Base-by-base conservation (phyloP, 2,113 vertebrate genomes). In the Malaclemys terrapin region DNA sequence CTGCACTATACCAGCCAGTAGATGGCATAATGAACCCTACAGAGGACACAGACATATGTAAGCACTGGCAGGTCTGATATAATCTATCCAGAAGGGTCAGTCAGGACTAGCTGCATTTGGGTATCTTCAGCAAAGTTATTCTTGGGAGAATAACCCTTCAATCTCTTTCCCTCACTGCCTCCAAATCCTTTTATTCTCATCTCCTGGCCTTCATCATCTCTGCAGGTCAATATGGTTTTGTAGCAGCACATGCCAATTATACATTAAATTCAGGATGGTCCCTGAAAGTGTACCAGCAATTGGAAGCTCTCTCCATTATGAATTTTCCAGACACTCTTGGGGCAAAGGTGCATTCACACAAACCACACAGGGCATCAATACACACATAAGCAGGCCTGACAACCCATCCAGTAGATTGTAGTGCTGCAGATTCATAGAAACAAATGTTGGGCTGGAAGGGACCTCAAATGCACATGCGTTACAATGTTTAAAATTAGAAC, bases 81-180 rank as follows among this genome's bases (percentile, higher is more conserved):
- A 89, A 56, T 8, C 27, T 62, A 24, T 35, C 53, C 75, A 54
- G 6, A 62, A 83, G 38, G 82, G 42, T 47, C 24, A 76, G 12
- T 38, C 10, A 0, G 27, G 42, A 84, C 81, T 87, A 90, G 57
- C 5, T 59, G 78, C 27, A 62, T 1, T 82, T 1, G 1, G 29
- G 22, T 81, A 95, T 52, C 57, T 82, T 24, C 89, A 80, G 35
- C 53, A 49, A 81, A 93, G 81, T 69, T 52, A 88, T 59, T 90
- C 59, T 89, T 57, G 81, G 27, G 53, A 42, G 42, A 91, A 52
- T 56, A 91, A 90, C 94, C 86, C 59, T 93, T 52, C 82, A 90
- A 56, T 85, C 95, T 82, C n/a, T 88, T 92, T 84, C 75, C 84
- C 84, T 49, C 87, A 84, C n/a, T 56, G 95, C 45, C 49, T 91